Evolutionary conservation across 37 sponge, comb jelly and placozoan genomes (phyloP).

Genomic region (Halichondria panicea): DNA sequence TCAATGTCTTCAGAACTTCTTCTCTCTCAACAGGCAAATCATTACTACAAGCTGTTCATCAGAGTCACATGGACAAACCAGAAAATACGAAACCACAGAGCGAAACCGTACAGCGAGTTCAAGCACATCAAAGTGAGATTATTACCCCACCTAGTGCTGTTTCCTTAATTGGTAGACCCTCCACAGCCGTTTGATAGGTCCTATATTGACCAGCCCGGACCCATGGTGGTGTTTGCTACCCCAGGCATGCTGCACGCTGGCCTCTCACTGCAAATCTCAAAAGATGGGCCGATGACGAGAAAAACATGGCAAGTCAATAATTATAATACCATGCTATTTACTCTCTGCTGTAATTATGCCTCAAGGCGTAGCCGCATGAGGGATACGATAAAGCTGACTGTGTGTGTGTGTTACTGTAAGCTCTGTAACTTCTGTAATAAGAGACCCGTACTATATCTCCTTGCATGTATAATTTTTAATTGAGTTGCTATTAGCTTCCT

Average conservation of each 20-base stretch:
- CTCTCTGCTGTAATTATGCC: no score
- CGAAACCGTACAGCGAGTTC: constrained; percentile 95
- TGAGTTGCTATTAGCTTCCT: no score
- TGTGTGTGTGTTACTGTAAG: no score
- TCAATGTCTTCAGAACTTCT: background rate
- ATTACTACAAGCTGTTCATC: constrained; percentile 98
- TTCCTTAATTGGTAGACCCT: no score
- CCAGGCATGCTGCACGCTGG: constrained; percentile 99
- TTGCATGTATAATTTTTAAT: no score
- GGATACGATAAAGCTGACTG: no score
- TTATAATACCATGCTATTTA: no score
- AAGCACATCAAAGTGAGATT: constrained; percentile 89
- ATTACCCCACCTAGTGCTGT: no score
- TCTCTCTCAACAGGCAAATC: constrained; percentile 75
- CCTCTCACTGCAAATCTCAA: constrained; percentile 95
- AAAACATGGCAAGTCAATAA: constrained; percentile 86
- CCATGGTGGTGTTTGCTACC: constrained; percentile 99
- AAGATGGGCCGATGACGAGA: constrained; percentile 96
- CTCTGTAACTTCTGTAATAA: no score
- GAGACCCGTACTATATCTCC: no score
- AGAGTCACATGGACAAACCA: constrained; percentile 99
- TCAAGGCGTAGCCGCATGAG: no score
- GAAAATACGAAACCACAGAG: constrained; percentile 91
- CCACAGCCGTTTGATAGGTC: constrained; percentile 92
- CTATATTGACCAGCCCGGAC: constrained; percentile 92